These are phyloP conservation scores for Etheostoma perlongum DNA, from an alignment of 2,797 vertebrate species.

Conservation along the genomic window DNA sequence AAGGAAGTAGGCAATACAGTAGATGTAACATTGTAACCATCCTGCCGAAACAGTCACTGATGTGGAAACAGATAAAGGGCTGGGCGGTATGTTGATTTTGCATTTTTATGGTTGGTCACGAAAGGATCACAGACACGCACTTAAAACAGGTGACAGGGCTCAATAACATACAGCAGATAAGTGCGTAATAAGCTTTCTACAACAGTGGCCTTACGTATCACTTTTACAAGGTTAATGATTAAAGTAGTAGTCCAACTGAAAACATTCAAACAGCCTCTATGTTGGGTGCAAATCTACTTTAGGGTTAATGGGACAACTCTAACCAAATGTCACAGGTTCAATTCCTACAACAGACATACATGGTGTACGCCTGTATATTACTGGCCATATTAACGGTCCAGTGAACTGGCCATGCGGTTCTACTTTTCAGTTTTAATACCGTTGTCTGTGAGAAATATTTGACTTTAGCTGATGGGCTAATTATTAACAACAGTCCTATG, in stretches of 20 bases:
- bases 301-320: background rate
- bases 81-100: slow-evolving; percentile 1
- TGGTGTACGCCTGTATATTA: too few relatives aligned
- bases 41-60: background rate
- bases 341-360: background rate
- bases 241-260: background rate
- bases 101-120: slow-evolving; percentile 1
- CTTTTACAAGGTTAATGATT: slow-evolving; percentile 37
- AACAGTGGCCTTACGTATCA: background rate
- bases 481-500: background rate
- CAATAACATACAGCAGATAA: background rate
- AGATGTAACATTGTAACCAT: background rate
- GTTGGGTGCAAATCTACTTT: background rate
- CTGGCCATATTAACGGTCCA: background rate
- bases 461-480: background rate
- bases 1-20: background rate
- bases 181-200: background rate
- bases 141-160: background rate
- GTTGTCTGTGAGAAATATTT: background rate
- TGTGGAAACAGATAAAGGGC: background rate
- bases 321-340: too few relatives aligned
- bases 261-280: background rate
- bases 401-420: background rate
- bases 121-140: background rate
- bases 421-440: background rate